Evolutionary conservation across 2,113 vertebrate genomes (phyloP).

Genomic region (Anolis carolinensis): DNA sequence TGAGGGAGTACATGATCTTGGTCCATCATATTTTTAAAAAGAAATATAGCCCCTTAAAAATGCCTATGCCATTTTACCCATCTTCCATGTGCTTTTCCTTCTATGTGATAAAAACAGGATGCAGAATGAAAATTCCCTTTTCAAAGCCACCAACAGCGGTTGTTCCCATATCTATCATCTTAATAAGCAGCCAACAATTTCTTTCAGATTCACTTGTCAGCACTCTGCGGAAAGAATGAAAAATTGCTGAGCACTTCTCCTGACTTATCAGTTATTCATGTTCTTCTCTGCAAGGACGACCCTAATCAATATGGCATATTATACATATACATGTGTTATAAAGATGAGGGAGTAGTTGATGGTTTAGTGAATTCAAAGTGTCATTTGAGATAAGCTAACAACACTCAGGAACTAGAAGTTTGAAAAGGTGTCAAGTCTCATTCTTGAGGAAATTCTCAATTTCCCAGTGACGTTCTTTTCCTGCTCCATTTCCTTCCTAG

Average conservation of each 20-base stretch:
- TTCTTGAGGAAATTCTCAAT: neutral
- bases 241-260: neutral
- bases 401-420: neutral
- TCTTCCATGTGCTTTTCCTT: no score
- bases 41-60: no score
- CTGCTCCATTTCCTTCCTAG: neutral
- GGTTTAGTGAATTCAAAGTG: conserved; percentile 3
- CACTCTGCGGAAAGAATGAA: conserved; percentile 18
- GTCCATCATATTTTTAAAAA: no score
- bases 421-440: neutral
- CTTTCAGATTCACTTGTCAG: neutral
- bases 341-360: neutral
- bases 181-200: neutral
- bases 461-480: neutral
- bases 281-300: neutral
- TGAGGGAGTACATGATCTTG: no score
- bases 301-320: conserved; percentile 19
- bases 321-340: neutral
- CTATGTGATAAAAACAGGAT: neutral
- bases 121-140: neutral
- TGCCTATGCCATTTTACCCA: no score
- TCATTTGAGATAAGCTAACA: neutral
- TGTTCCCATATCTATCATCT: neutral
- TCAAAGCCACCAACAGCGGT: neutral
- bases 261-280: neutral